Evolutionary conservation across 92 coral and sea anemone species (phyloP).

Genomic region (Porites rus): DNA sequence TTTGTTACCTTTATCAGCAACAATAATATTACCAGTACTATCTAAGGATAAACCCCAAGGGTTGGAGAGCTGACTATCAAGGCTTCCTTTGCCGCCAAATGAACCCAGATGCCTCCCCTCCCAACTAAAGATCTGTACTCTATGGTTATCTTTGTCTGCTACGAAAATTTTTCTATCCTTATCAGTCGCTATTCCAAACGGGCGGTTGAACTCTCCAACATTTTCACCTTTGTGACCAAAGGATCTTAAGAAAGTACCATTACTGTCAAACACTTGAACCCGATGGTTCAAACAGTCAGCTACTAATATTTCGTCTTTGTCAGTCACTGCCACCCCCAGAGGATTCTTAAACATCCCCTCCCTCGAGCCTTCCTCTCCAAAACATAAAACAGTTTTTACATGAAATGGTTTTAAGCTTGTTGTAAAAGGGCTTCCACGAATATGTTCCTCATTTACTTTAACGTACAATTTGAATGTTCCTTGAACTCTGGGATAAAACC

Average conservation of each 20-base stretch:
- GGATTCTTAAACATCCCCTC: not conserved
- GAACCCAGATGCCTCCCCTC: not conserved
- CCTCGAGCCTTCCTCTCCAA: not conserved
- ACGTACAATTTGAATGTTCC: not conserved
- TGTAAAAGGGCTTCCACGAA: not conserved
- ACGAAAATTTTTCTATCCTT: not conserved
- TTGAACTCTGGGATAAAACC: not conserved
- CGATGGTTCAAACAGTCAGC: not conserved
- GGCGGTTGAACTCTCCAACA: not conserved
- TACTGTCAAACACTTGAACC: no score
- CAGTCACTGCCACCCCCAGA: slow-evolving; percentile 3
- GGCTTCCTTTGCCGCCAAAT: slow-evolving; percentile 4
- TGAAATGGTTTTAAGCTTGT: not conserved
- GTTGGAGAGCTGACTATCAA: not conserved
- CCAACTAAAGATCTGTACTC: not conserved
- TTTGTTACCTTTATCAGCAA: slow-evolving; percentile 1
- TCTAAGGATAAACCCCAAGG: slow-evolving; percentile 19
- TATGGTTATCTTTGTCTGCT: not conserved
- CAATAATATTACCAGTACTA: slow-evolving; percentile 1
- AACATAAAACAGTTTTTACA: not conserved
- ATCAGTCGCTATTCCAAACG: not conserved
- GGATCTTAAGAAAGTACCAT: no score
- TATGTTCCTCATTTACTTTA: not conserved
- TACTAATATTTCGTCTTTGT: not conserved
- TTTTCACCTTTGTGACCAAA: not conserved